A percentile compares a stretch with the other conserved stretches of the same genome.
Evolutionary conservation across 2,797 vertebrate genomes (phyloP).

Genomic region (Labroides dimidiatus): DNA sequence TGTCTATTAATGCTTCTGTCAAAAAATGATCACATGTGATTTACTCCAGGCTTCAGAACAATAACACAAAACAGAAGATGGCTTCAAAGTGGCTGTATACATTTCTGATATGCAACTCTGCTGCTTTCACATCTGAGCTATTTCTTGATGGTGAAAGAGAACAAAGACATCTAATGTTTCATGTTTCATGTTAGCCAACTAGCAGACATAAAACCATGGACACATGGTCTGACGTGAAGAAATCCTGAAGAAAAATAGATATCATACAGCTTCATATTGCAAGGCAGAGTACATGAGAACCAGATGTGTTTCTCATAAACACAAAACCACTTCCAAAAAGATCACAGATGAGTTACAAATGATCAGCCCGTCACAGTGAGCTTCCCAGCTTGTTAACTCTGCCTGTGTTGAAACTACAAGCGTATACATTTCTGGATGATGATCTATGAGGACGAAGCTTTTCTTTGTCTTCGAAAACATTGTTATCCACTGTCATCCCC

Average conservation of each 20-base stretch:
- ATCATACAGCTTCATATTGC: constrained; percentile 14
- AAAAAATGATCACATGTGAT: background rate
- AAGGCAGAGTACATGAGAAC: constrained; percentile 26
- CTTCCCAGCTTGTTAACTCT: constrained; percentile 28
- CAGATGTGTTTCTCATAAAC: constrained; percentile 60
- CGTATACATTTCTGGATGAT: constrained; percentile 9
- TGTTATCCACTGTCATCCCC: constrained; percentile 7
- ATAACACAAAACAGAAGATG: too few relatives aligned
- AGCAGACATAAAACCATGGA: constrained; percentile 4
- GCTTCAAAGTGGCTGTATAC: background rate
- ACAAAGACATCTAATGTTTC: background rate
- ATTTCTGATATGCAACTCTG: background rate
- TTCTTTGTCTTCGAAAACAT: constrained; percentile 1
- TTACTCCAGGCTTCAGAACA: background rate
- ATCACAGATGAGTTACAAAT: constrained; percentile 34
- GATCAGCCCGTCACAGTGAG: constrained; percentile 5
- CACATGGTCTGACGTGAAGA: background rate
- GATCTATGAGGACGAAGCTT: background rate
- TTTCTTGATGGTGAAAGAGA: background rate
- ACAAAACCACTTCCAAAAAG: constrained; percentile 35
- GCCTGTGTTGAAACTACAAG: constrained; percentile 14
- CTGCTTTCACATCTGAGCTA: too few relatives aligned
- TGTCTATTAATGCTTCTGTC: background rate
- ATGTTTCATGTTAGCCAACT: background rate
- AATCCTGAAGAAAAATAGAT: constrained; percentile 13